phyloP scores from a whole-genome alignment of 2,113 vertebrate species.

The Mormyrus iriodes region DNA sequence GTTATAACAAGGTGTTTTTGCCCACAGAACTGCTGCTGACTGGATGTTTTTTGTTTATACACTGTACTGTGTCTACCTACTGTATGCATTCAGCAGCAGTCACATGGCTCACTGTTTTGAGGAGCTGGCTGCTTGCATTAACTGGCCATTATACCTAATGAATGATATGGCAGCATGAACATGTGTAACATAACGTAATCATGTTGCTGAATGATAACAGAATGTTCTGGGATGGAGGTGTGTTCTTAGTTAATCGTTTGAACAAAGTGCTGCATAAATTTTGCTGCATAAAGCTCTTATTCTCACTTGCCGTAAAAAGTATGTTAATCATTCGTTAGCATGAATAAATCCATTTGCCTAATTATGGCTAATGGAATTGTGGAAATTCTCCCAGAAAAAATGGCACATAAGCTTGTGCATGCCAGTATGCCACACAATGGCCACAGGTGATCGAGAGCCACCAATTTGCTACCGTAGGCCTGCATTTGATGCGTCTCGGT shows the following conservation, averaged over 20 bases:
- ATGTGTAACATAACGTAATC: neutral
- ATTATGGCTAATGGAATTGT: neutral
- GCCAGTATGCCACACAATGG: neutral
- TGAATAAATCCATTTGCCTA: neutral
- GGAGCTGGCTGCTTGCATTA: neutral
- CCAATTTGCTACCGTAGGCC: neutral
- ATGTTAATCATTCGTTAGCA: neutral
- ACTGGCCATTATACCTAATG: neutral
- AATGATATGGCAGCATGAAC: neutral
- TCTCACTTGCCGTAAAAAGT: neutral
- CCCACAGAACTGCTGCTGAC: neutral
- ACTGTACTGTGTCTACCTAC: neutral
- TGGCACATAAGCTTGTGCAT: neutral
- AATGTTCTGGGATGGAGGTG: neutral
- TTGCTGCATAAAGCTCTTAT: neutral
- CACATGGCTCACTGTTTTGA: neutral
- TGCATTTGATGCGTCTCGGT: neutral
- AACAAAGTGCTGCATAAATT: neutral
- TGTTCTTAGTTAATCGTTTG: neutral
- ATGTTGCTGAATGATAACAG: neutral
- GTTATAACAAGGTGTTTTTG: neutral
- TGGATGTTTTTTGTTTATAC: neutral
- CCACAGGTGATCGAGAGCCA: neutral
- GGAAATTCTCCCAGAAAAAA: neutral
- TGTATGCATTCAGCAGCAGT: neutral